Evolutionary conservation across 2,888 invertebrate species (phyloP).

Genomic region (Sphaeridia pumilis): DNA sequence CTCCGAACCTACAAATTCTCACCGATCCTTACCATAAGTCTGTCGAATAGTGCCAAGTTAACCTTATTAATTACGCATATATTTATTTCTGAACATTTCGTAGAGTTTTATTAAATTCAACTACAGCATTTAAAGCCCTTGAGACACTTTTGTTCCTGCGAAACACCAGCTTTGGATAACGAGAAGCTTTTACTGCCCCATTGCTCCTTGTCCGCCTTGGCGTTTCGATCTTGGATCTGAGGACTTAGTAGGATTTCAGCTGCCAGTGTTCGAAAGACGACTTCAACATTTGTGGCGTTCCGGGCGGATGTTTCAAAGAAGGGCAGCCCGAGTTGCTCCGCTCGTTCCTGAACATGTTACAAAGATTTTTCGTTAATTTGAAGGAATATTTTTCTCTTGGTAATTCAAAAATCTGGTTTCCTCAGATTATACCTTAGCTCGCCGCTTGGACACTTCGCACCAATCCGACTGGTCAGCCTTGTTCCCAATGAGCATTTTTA

Average conservation of each 20-base stretch:
- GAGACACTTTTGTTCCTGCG: not conserved
- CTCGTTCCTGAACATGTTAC: slow-evolving; percentile 18
- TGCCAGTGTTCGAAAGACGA: slow-evolving; percentile 24
- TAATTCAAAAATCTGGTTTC: too few species aligned
- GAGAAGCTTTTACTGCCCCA: slow-evolving; percentile 6
- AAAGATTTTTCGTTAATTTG: too few species aligned
- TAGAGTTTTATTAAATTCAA: too few species aligned
- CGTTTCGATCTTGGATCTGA: not conserved
- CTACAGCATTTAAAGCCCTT: slow-evolving; percentile 8
- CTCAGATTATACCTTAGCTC: slow-evolving; percentile 13
- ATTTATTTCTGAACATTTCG: too few species aligned
- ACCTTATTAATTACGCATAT: too few species aligned
- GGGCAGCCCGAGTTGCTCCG: slow-evolving; percentile 26
- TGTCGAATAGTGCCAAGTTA: too few species aligned
- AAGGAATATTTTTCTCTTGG: too few species aligned
- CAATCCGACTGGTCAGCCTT: slow-evolving; percentile 27
- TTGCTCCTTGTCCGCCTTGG: not conserved
- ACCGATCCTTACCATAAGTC: too few species aligned
- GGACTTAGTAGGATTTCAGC: slow-evolving; percentile 2
- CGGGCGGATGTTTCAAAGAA: slow-evolving; percentile 33
- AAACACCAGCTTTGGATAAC: slow-evolving; percentile 1
- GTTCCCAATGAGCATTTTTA: slow-evolving; percentile 31
- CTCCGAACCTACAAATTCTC: not conserved
- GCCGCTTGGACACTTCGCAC: slow-evolving; percentile 20
- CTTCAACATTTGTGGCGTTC: slow-evolving; percentile 26